Base-by-base conservation (phyloP, 2,113 vertebrate species). In the Sarotherodon lohbergeri region DNA sequence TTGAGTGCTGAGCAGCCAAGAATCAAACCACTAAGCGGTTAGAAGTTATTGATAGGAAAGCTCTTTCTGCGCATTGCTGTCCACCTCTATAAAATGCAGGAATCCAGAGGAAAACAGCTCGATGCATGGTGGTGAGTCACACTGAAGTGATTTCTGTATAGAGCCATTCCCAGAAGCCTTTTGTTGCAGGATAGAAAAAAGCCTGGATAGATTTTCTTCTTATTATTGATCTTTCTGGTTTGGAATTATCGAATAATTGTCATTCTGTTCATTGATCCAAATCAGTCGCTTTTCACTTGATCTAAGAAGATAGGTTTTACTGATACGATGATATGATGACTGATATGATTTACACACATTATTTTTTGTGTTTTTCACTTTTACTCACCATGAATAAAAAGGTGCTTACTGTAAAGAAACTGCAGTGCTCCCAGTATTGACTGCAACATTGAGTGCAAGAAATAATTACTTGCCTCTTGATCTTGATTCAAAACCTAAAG, bases 31-130 rank as follows among this genome's bases (percentile, higher is more conserved):
- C 93, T 89, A 91, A 92, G 91, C 90, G 92, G 88, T 95, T 90
- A 91, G 89, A 84, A 86, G 84, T 93, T 95, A 95, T 94, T 93
- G 92, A 95, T 91, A 88, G 55, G 90, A 94, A 88, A 90, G 91
- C 91, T 71, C 83, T 94, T 83, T 80, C 78, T 83, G 84, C 19
- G 0, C 43, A 32, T 66, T 57, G 80, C 91, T 84, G 87, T 83
- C 88, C 61, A 54, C 88, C 87, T 91, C 90, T 91, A 92, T 93
- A 93, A 94, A 94, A 95, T 52, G 39, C 90, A 80, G 63, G 85
- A 94, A 93, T 89, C 88, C 32, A 71, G 85, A 84, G 86, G 57
- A 87, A 93, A 90, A 87, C 86, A 14, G 85, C 85, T 93, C 73
- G 59, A 89, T 93, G 80, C 89, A 68, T 61, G 54, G 36, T 56